A percentile compares a stretch with the other conserved stretches of the same genome.
Evolutionary conservation across 64 coral and sea anemone genomes (phyloP).

Genomic region (Platygyra sinensis): DNA sequence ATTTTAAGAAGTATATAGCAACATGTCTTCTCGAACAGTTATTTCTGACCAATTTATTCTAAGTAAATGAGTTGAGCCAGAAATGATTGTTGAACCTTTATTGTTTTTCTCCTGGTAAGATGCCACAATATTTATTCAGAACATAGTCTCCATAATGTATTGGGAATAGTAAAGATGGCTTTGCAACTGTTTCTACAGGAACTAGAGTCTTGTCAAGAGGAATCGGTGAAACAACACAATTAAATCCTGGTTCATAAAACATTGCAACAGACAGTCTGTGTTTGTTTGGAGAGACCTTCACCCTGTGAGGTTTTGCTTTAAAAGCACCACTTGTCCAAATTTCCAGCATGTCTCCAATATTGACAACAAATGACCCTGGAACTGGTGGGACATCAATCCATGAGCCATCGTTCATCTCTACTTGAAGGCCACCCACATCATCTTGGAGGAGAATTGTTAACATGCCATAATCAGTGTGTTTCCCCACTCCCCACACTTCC

Average conservation of each 20-base stretch:
- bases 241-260: constrained; percentile 73
- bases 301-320: constrained; percentile 59
- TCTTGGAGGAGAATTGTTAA: constrained; percentile 70
- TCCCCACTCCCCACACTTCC: constrained; percentile 52
- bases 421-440: constrained; percentile 66
- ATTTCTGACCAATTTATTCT: no score
- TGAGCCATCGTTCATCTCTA: constrained; percentile 35
- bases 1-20: no score
- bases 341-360: constrained; percentile 82
- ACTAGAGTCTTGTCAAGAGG: constrained; percentile 64
- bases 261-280: constrained; percentile 66
- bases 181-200: background rate
- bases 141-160: constrained; percentile 68
- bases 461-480: constrained; percentile 70
- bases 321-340: constrained; percentile 78
- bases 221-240: constrained; percentile 49
- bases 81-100: background rate
- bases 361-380: constrained; percentile 67
- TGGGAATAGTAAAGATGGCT: constrained; percentile 28
- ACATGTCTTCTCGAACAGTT: no score
- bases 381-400: constrained; percentile 62
- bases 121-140: constrained; percentile 60
- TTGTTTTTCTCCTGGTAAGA: constrained; percentile 6
- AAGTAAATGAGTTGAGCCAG: background rate
- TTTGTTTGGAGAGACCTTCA: constrained; percentile 39